phyloP scores from a whole-genome alignment of 2,113 vertebrate genomes.

The Neotoma lepida region DNA sequence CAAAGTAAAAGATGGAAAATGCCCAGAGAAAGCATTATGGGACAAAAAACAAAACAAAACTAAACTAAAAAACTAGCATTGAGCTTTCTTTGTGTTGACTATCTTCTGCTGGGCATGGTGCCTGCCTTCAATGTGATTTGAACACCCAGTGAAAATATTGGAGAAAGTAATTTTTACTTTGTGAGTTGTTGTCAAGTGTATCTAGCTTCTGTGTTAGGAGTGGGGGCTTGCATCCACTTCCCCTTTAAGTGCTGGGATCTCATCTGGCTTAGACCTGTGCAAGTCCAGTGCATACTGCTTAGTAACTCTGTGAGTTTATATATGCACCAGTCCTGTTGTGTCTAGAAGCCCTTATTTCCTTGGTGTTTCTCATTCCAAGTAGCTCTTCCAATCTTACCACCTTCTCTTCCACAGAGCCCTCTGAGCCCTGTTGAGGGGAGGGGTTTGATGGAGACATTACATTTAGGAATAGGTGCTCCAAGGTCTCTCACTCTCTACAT shows the following conservation, averaged over 20 bases:
- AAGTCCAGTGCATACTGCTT: background rate
- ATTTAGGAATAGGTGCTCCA: too few relatives aligned
- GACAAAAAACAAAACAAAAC: too few relatives aligned
- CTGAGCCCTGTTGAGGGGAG: too few relatives aligned
- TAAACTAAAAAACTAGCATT: too few relatives aligned
- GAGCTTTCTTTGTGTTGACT: background rate
- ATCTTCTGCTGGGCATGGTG: background rate
- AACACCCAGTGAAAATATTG: background rate
- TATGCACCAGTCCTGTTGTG: background rate
- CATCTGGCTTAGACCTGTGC: background rate
- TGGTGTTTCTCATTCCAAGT: background rate
- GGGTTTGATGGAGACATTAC: too few relatives aligned
- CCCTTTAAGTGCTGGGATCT: background rate
- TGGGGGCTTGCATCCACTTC: background rate
- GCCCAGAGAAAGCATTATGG: too few relatives aligned
- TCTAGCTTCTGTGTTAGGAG: background rate
- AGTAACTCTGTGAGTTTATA: background rate
- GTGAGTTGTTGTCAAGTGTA: background rate
- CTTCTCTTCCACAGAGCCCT: too few relatives aligned
- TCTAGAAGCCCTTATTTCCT: background rate
- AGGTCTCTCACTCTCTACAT: too few relatives aligned
- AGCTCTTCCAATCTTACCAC: too few relatives aligned
- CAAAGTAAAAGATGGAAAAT: too few relatives aligned
- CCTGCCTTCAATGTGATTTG: background rate
- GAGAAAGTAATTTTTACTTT: background rate